Evolutionary conservation across 2,888 invertebrate species (phyloP), one percentile per base, ranked within the genome.

Genomic region (Pasiphila rectangulata): DNA sequence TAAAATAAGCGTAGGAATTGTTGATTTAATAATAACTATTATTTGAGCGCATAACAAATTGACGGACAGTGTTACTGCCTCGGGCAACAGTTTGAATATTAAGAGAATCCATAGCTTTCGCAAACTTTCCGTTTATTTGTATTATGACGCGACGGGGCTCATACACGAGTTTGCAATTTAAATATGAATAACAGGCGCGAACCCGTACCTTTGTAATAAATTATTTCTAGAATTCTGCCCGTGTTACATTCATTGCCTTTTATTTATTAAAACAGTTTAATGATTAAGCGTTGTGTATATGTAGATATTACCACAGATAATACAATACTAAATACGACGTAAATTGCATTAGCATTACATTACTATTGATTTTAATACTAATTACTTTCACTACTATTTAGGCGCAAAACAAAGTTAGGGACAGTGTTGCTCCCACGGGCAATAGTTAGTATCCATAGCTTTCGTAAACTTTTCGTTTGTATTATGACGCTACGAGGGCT

Each of bases 181-280:
- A 67, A 67, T 67, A 69, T 65, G 63, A 69, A 69, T 64, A 66
- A 64, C 66, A 66, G 57, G 57, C 49, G 54, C 57, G 56, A 59
- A 56, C 47, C 63, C 54, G 54, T 61, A 56, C 63, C 60, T 61
- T 59, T 54, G 57, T 61, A 56, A 70, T 70, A 61, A 67, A 68
- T 72, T 67, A 69, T 70, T 67, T 65, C 56, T 43, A 46, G 50
- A 52, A 45, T 56, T 51, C 58, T 56, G n/a, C 53, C 56, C 39
- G 47, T 60, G 58, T 36, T 57, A 43, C 47, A 49, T 54, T 43
- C 47, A 48, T 37, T 47, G 42, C 45, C 38, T 39, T 54, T 39
- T 27, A 45, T 47, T 34, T 48, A 51, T 46, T 50, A 35, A 46
- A 53, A 47, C 46, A 30, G 42, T 52, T 46, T 29, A 6, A 43